Percentiles rank a stretch among this genome's conserved stretches.
Evolutionary conservation across 2,797 vertebrate species (phyloP).

Genomic region (Gephyroberyx darwinii): DNA sequence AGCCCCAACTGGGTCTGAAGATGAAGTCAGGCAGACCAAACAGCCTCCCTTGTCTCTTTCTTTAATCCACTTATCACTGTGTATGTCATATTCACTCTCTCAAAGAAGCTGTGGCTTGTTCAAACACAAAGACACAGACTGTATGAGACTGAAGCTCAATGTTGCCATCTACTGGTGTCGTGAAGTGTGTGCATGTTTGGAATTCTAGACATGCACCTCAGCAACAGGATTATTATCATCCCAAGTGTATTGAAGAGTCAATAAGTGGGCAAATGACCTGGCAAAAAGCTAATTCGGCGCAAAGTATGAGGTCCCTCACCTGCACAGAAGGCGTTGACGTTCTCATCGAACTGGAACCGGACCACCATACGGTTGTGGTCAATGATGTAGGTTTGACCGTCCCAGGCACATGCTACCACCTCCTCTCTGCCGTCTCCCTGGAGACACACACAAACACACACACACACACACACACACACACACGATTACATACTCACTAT

Average conservation of each 20-base stretch:
- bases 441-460: conserved; percentile 27
- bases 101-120: conserved; percentile 27
- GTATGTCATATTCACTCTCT: conserved; percentile 39
- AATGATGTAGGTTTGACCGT: conserved; percentile 97
- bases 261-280: not conserved
- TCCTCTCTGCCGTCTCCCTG: conserved; percentile 96
- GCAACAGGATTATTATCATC: too few relatives aligned
- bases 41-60: conserved; percentile 7
- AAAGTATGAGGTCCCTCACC: conserved; percentile 75
- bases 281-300: not conserved
- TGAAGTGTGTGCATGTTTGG: not conserved
- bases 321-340: conserved; percentile 97
- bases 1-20: not conserved
- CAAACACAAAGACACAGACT: conserved; percentile 18
- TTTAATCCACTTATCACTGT: conserved; percentile 43
- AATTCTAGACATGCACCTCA: not conserved
- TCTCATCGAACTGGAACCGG: conserved; percentile 97
- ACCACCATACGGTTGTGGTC: conserved; percentile 94
- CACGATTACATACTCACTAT: not conserved
- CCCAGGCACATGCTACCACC: conserved; percentile 98
- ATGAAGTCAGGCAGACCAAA: conserved; percentile 11
- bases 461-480: not conserved
- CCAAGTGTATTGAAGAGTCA: not conserved
- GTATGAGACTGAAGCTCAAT: conserved; percentile 24
- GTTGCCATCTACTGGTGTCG: conserved; percentile 66